Evolutionary conservation across 2,888 invertebrate genomes (phyloP).

Genomic region (Nymphalis c-album): DNA sequence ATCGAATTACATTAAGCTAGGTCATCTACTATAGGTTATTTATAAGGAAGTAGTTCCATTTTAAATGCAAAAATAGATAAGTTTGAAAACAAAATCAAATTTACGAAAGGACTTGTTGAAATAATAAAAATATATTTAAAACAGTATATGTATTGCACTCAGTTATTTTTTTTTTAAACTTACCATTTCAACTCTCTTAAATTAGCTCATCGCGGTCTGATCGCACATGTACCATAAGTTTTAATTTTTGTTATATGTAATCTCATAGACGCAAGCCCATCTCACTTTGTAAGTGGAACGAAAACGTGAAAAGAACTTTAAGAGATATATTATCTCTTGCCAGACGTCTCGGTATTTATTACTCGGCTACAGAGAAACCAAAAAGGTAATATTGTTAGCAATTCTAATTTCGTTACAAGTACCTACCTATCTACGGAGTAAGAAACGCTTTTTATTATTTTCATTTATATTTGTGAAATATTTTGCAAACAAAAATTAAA

Average conservation of each 20-base stretch:
- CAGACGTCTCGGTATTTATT: conserved; percentile 23
- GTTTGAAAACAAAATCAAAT: too few species aligned
- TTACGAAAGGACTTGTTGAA: too few species aligned
- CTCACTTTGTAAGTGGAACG: conserved; percentile 56
- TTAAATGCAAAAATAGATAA: too few species aligned
- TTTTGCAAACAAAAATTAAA: background rate
- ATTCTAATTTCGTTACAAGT: background rate
- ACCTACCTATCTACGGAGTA: background rate
- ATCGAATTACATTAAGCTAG: too few species aligned
- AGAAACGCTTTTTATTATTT: conserved; percentile 7
- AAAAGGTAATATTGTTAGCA: conserved; percentile 11
- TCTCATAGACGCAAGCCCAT: conserved; percentile 27
- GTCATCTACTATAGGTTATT: too few species aligned
- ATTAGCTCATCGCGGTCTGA: background rate
- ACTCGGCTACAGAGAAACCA: conserved; percentile 1
- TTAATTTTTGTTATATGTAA: background rate
- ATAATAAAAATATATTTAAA: too few species aligned
- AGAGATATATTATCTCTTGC: conserved; percentile 33
- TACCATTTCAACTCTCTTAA: background rate
- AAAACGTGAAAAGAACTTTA: conserved; percentile 55
- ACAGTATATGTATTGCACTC: too few species aligned
- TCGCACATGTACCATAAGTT: background rate
- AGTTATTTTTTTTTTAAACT: background rate
- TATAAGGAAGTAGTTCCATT: too few species aligned
- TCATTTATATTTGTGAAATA: background rate